These are phyloP conservation scores for Chelidonichthys spinosus DNA, from an alignment of 2,797 vertebrate genomes.

Conservation along the genomic window DNA sequence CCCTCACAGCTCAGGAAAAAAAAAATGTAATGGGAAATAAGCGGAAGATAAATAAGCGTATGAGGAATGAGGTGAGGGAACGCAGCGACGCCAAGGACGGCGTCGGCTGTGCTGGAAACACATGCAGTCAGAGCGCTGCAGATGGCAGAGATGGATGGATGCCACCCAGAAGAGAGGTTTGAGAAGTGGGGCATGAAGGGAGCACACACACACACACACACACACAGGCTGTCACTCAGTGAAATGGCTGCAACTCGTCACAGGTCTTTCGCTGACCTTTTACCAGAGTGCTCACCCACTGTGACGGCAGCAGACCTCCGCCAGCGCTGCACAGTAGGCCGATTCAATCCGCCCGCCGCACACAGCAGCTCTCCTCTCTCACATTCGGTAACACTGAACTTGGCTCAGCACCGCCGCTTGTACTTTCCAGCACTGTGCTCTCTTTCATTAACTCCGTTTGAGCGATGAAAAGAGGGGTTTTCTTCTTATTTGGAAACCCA, in stretches of 20 bases:
- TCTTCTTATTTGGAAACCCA: constrained; percentile 14
- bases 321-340: constrained; percentile 42
- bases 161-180: constrained; percentile 67
- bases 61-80: constrained; percentile 62
- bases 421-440: constrained; percentile 18
- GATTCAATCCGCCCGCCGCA: constrained; percentile 45
- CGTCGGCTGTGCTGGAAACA: constrained; percentile 59
- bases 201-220: constrained; percentile 14
- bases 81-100: constrained; percentile 59
- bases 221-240: constrained; percentile 20
- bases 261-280: constrained; percentile 72
- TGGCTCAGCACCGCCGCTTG: not conserved
- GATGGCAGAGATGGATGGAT: constrained; percentile 78
- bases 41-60: constrained; percentile 67
- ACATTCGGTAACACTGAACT: constrained; percentile 39
- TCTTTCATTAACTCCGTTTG: constrained; percentile 35
- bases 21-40: constrained; percentile 70
- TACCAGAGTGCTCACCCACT: constrained; percentile 63
- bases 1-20: constrained; percentile 56
- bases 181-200: constrained; percentile 53
- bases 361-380: constrained; percentile 20
- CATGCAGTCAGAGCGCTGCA: constrained; percentile 54
- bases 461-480: constrained; percentile 13
- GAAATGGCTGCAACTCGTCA: constrained; percentile 67
- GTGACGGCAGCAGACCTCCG: constrained; percentile 60